phyloP scores from a whole-genome alignment of 2,113 vertebrate species.

The Ornithorhynchus anatinus region DNA sequence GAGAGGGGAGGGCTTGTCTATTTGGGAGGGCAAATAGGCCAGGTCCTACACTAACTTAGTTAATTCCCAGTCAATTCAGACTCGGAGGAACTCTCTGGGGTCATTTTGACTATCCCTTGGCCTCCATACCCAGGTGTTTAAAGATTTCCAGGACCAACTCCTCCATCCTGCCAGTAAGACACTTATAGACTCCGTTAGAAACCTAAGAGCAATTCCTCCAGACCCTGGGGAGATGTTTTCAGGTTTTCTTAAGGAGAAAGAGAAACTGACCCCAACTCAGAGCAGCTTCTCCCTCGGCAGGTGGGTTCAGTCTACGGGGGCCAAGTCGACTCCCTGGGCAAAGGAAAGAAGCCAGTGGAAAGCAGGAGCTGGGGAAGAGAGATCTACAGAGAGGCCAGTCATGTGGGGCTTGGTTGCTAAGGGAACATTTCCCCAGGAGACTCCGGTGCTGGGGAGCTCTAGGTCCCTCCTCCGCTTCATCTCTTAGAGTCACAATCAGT shows the following conservation, averaged over 20 bases:
- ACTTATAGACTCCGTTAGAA: too few relatives aligned
- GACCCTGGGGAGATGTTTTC: too few relatives aligned
- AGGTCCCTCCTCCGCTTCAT: constrained; percentile 20
- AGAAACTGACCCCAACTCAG: too few relatives aligned
- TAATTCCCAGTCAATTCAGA: too few relatives aligned
- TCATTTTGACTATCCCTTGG: background rate
- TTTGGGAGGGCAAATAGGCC: background rate
- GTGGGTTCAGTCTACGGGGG: fast-evolving
- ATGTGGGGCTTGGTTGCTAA: constrained; percentile 49
- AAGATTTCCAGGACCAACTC: too few relatives aligned
- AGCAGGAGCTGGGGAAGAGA: constrained; percentile 35
- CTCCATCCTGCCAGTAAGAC: too few relatives aligned
- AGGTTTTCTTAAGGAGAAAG: too few relatives aligned
- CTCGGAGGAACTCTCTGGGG: background rate
- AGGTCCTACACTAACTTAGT: background rate
- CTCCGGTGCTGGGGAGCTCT: constrained; percentile 33
- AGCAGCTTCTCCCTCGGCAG: too few relatives aligned
- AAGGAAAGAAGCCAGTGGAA: constrained; percentile 2
- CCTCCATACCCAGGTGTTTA: too few relatives aligned
- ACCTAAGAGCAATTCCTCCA: too few relatives aligned
- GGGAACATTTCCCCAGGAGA: constrained; percentile 59
- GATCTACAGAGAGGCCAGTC: constrained; percentile 56
- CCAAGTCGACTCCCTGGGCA: background rate
- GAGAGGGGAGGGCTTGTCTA: too few relatives aligned
- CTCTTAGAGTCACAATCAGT: constrained; percentile 27